Conservation (phyloP, 2,113 vertebrate genomes). For the Anhinga anhinga region DNA sequence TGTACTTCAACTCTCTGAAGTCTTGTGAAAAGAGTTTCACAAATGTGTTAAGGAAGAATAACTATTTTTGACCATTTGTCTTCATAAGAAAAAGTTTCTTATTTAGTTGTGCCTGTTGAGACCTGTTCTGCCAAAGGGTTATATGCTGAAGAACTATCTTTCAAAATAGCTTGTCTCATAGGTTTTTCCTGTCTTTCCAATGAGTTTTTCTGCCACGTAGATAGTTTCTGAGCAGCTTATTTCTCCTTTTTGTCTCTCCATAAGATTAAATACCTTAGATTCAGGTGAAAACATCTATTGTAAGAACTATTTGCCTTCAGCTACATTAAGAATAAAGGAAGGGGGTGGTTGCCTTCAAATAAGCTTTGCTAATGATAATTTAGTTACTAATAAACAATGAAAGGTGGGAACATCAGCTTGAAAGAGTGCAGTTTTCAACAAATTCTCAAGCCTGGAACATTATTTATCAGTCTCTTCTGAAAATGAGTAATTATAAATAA, state of each 20-base stretch:
- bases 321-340: background rate
- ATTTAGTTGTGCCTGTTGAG: background rate
- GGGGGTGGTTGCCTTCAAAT: background rate
- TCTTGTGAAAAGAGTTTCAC: background rate
- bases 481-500: background rate
- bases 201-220: background rate
- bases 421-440: background rate
- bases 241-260: background rate
- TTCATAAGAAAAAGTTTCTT: background rate
- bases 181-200: background rate
- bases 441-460: background rate
- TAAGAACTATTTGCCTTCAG: background rate
- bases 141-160: background rate
- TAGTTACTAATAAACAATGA: background rate
- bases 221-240: background rate
- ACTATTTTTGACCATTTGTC: background rate
- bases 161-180: background rate
- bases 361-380: background rate
- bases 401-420: background rate
- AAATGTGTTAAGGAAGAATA: background rate
- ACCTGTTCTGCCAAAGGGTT: background rate
- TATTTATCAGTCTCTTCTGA: background rate
- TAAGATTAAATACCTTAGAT: background rate
- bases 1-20: background rate
- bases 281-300: background rate